These are phyloP conservation scores for Alviniconcha strummeri DNA, from an alignment of 2,888 invertebrate species.

Conservation along the genomic window DNA sequence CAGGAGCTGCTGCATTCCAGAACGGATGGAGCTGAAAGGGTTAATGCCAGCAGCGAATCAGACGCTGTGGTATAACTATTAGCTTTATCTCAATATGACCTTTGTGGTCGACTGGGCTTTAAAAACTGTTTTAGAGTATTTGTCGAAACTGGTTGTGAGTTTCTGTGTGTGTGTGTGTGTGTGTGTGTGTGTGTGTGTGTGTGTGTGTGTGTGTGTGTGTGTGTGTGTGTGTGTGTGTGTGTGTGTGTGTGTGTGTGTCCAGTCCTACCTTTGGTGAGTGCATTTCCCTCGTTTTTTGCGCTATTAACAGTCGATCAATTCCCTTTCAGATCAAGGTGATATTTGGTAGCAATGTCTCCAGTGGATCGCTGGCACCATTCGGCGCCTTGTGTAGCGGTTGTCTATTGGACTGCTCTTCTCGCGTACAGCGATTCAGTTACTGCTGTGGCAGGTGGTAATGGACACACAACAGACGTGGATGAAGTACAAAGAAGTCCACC, in stretches of 20 bases:
- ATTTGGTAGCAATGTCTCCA: not conserved
- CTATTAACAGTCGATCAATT: not conserved
- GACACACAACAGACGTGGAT: too few relatives aligned
- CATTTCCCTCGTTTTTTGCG: not conserved
- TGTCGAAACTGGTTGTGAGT: not conserved
- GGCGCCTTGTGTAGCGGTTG: not conserved
- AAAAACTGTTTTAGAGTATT: too few relatives aligned
- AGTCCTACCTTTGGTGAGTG: not conserved
- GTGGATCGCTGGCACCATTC: not conserved
- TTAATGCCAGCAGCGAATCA: too few relatives aligned
- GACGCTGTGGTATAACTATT: too few relatives aligned
- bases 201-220: not conserved
- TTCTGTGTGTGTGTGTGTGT: constrained; percentile 5
- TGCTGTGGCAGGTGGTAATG: too few relatives aligned
- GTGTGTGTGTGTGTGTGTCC: constrained; percentile 12
- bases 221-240: constrained; percentile 3
- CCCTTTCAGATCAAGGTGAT: not conserved
- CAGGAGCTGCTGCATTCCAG: too few relatives aligned
- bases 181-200: constrained; percentile 2
- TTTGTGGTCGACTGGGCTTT: too few relatives aligned
- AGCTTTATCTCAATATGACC: too few relatives aligned
- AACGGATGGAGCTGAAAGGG: too few relatives aligned
- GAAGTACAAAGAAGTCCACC: too few relatives aligned
- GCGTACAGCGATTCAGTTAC: not conserved
- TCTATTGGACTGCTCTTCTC: not conserved